A percentile compares a stretch with the other conserved stretches of the same genome.
Conservation (phyloP, 92 coral and sea anemone species). For the Porites lobata region DNA sequence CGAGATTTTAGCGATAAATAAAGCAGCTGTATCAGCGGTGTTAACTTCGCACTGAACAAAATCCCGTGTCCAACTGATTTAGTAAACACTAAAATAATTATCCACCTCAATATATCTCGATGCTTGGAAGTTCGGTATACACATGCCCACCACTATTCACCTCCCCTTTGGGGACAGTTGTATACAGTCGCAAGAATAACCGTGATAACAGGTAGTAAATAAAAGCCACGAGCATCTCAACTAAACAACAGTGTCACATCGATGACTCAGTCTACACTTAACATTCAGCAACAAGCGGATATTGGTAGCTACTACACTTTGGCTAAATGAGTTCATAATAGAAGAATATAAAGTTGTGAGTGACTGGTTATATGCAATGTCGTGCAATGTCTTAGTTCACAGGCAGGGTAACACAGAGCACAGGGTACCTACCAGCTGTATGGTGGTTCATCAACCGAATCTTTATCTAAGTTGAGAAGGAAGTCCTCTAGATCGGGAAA, state of each 20-base stretch:
- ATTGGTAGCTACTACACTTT: background rate
- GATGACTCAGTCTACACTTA: background rate
- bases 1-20: no score
- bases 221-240: background rate
- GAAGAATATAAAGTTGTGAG: background rate
- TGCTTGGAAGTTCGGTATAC: no score
- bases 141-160: no score
- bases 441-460: constrained; percentile 56
- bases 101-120: no score
- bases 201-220: background rate
- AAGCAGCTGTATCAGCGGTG: no score
- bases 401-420: background rate
- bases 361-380: constrained; percentile 7
- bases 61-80: no score
- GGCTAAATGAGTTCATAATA: background rate
- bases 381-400: background rate
- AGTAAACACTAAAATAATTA: no score
- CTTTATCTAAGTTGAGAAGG: constrained; percentile 79
- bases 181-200: background rate
- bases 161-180: no score
- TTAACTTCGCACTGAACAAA: no score
- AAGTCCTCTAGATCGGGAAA: constrained; percentile 74
- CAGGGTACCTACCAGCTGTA: constrained; percentile 72
- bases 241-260: background rate
- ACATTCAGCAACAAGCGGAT: no score